Conservation (phyloP, 2,113 vertebrate genomes). For the Chelonoidis abingdonii region DNA sequence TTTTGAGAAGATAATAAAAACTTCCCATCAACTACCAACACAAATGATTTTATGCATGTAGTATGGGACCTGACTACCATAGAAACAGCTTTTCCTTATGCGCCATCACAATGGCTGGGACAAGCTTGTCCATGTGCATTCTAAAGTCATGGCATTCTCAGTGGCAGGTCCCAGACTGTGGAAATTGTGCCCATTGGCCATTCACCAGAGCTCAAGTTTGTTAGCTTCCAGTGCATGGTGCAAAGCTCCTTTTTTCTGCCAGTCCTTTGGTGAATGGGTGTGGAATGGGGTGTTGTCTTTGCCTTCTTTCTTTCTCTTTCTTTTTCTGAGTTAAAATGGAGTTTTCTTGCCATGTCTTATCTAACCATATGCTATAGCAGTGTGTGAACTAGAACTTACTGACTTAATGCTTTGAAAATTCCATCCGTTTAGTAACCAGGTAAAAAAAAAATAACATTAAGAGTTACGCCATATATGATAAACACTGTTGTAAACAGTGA, state of each 20-base stretch:
- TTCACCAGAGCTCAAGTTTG: constrained; percentile 78
- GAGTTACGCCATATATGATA: constrained; percentile 5
- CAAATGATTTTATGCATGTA: not conserved
- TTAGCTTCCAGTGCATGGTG: not conserved
- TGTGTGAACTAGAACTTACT: not conserved
- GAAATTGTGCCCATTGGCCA: constrained; percentile 22
- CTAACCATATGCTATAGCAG: fast-evolving
- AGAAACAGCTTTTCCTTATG: not conserved
- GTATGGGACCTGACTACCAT: not conserved
- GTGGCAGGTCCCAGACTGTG: not conserved
- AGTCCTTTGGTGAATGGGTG: constrained; percentile 64
- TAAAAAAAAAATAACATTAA: constrained; percentile 32
- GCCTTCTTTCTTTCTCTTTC: not conserved
- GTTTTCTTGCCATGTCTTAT: constrained; percentile 13
- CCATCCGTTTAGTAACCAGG: not conserved
- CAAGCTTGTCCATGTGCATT: not conserved
- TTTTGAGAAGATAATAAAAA: not conserved
- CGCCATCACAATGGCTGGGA: not conserved
- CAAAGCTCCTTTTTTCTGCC: constrained; percentile 51
- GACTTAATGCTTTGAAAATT: not conserved
- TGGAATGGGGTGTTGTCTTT: not conserved
- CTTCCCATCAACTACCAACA: not conserved
- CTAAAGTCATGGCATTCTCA: not conserved
- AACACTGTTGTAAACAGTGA: constrained; percentile 13
- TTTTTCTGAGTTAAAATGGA: constrained; percentile 9